phyloP scores from a whole-genome alignment of 2,888 invertebrate genomes.

The Creontiades dilutus region DNA sequence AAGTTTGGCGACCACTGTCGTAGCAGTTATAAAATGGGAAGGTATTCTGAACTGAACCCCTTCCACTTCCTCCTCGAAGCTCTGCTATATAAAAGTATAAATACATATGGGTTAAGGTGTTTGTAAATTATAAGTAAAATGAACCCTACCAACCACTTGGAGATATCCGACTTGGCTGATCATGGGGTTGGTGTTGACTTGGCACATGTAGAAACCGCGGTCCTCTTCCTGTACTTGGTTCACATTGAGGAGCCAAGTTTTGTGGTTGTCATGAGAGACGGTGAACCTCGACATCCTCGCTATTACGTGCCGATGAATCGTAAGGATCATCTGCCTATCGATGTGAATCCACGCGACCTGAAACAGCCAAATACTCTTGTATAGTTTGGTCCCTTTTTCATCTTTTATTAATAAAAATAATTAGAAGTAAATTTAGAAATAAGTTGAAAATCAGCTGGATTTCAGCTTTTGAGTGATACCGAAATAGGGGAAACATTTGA shows the following conservation, averaged over 20 bases:
- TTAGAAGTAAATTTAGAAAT: too few relatives aligned
- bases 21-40: too few relatives aligned
- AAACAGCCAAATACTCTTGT: constrained; percentile 71
- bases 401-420: too few relatives aligned
- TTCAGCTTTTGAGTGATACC: too few relatives aligned
- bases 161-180: constrained; percentile 95
- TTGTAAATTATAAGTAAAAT: not conserved
- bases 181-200: constrained; percentile 95
- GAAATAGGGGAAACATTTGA: too few relatives aligned
- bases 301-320: constrained; percentile 94
- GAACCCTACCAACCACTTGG: constrained; percentile 91
- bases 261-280: constrained; percentile 93
- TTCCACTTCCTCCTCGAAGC: too few relatives aligned
- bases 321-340: constrained; percentile 95
- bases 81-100: too few relatives aligned
- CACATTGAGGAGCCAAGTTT: constrained; percentile 94
- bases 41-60: too few relatives aligned
- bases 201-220: constrained; percentile 94
- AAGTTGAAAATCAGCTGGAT: too few relatives aligned
- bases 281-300: constrained; percentile 93
- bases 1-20: too few relatives aligned
- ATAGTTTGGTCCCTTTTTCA: too few relatives aligned
- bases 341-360: constrained; percentile 98
- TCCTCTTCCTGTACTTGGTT: constrained; percentile 94
- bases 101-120: too few relatives aligned